phyloP scores from a whole-genome alignment of 2,888 invertebrate species.

The Sepioteuthis lessoniana region DNA sequence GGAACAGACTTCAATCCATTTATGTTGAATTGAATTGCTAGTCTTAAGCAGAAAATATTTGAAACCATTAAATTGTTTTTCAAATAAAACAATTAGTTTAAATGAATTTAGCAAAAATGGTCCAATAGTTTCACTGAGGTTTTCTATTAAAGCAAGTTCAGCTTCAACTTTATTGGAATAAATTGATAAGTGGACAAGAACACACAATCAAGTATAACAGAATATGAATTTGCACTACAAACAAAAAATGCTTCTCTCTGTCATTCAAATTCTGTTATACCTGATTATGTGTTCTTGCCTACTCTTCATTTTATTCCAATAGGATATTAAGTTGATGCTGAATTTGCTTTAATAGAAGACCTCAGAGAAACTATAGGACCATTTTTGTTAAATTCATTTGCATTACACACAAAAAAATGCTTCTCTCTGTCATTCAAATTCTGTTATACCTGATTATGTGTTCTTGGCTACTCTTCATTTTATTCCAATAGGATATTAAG shows the following conservation, averaged over 20 bases:
- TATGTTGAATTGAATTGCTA: too few relatives aligned
- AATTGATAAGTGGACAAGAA: neutral
- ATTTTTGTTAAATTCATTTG: neutral
- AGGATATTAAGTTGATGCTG: neutral
- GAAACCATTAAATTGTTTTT: too few relatives aligned
- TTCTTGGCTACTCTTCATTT: neutral
- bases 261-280: too few relatives aligned
- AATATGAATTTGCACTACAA: too few relatives aligned
- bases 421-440: too few relatives aligned
- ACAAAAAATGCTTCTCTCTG: too few relatives aligned
- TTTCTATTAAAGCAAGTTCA: neutral
- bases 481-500: neutral
- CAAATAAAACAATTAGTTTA: too few relatives aligned
- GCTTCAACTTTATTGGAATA: neutral
- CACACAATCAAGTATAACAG: neutral
- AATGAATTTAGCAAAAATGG: neutral
- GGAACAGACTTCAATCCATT: too few relatives aligned
- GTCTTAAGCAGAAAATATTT: too few relatives aligned
- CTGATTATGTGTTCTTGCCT: neutral
- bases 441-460: neutral
- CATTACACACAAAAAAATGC: too few relatives aligned
- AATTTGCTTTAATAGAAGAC: neutral
- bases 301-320: neutral
- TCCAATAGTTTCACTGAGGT: neutral
- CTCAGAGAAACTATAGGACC: neutral